Base-by-base conservation (phyloP, 2,888 invertebrate genomes). In the Phymatocera aterrima region DNA sequence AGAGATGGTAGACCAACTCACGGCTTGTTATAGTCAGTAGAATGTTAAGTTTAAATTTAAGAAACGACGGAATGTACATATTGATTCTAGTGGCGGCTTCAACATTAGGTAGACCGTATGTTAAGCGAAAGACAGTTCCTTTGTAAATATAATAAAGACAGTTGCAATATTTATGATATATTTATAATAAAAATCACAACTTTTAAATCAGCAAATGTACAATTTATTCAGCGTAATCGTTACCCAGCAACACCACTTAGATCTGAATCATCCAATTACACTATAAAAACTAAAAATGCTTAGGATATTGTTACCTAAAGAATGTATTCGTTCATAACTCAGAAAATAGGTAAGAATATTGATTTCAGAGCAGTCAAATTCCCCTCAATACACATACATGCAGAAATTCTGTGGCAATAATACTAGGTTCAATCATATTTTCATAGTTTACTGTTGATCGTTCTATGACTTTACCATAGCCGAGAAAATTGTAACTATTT, bases 101-200 rank as follows among this genome's bases (percentile, higher is more conserved):
- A 54, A 48, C 40, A 6, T 54, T 24, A 40, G 28, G 28, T 60
- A 21, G 57, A 57, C 18, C 34, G n/a, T 57, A 75, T 75, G 51
- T 51, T 24, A n/a, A 21, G 24, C 43, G 15, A 57, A 79, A 79
- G 54, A 51, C 77, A 75, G 78, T 79, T 77, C 72, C 79, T 80
- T 68, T 85, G 81, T 84, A 86, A 54, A 84, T 85, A 85, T 18
- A 57, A 57, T 57, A 78, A 80, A 83, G 78, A 82, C 80, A 84
- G 82, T 85, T 85, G 79, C 81, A 79, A 84, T 85, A 86, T 85
- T 85, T 85, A 85, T 85, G 78, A 83, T 86, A 85, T 86, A 85
- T 84, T 84, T 85, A 83, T 84, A 83, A 82, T 80, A 85, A 81
- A 79, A 79, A 54, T 15, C 51, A 34, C 37, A 80, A 79, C 61